Base-by-base conservation (phyloP, 2,888 invertebrate genomes). In the Folsomia candida region DNA sequence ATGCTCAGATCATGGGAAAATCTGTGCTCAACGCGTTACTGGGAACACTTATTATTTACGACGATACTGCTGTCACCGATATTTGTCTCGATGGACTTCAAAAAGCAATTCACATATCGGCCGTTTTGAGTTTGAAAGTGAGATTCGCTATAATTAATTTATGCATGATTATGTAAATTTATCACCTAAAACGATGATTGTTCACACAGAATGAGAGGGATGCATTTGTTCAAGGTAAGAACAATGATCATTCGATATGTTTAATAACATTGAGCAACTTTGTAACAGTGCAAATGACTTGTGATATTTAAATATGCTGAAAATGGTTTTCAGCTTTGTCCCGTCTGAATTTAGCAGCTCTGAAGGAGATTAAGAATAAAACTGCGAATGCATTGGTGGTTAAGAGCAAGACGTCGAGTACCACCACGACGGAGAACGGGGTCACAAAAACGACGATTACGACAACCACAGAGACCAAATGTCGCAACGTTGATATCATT, bases 391-490 rank as follows among this genome's bases (percentile, higher is more conserved):
- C 70, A 9, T 73, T 70, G 51, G 58, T 75, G 4, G 69, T 75
- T 4, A 75, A 67, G 22, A 76, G 71, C 6, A 72, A 68, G 29
- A 76, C 74, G 18, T 73, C 73, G 0, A 70, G 71, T 14, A 59
- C 67, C 28, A 76, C 76, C 1, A 70, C 73, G 59, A 76, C 74
- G n/a, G 73, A 71, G 51, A 76, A 76, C 72, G 76, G 76, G 2
- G 72, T 76, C 24, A 76, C 76, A 9, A 76, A 75, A 60, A 75
- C 76, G 4, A 71, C 71, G 26, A 69, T 73, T 20, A 76, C 73
- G 2, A 76, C 76, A 24, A 76, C 76, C 25, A 76, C 74, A 51
- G 76, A 76, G 65, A 75, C 75, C 70, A 76, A 75, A 57, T 73
- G 73, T 47, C 71, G 70, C 28, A 75, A 73, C 47, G 72, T 76